Evolutionary conservation across 2,888 invertebrate species (phyloP).

Genomic region (Drosophila bunnanda): DNA sequence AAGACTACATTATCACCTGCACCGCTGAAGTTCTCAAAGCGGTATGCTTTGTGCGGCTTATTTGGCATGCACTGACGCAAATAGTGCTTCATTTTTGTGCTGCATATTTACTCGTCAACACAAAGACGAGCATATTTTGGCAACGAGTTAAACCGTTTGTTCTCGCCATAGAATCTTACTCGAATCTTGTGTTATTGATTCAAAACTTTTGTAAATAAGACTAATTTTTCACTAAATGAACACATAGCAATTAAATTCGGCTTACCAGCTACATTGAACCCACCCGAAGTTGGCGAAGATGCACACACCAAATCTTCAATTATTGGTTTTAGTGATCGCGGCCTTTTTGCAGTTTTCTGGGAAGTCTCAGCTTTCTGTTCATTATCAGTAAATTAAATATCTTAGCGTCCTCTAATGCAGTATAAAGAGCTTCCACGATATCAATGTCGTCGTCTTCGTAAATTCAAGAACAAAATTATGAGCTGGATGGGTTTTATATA

Average conservation of each 20-base stretch:
- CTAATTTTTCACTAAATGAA: too few relatives aligned
- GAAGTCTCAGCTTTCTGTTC: not conserved
- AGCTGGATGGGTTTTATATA: too few relatives aligned
- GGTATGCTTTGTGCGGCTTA: conserved; percentile 38
- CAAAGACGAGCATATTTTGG: conserved; percentile 47
- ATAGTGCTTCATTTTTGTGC: conserved; percentile 45
- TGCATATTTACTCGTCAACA: conserved; percentile 54
- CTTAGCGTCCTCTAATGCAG: conserved; percentile 28
- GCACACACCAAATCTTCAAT: conserved; percentile 9
- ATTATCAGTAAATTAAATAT: not conserved
- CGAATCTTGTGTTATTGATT: too few relatives aligned
- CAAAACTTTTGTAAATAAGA: too few relatives aligned
- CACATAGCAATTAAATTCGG: too few relatives aligned
- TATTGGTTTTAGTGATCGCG: conserved; percentile 16
- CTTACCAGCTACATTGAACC: too few relatives aligned
- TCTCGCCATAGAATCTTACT: too few relatives aligned
- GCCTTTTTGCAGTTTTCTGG: conserved; percentile 3
- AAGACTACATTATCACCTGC: conserved; percentile 24
- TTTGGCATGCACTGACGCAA: conserved; percentile 44
- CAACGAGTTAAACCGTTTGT: conserved; percentile 42
- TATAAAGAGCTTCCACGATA: conserved; percentile 18
- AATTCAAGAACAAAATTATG: too few relatives aligned
- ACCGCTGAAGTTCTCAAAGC: conserved; percentile 38
- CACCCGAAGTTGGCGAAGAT: too few relatives aligned
- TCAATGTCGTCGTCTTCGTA: too few relatives aligned